These are phyloP conservation scores for Carcharodon carcharias DNA, from an alignment of 2,797 vertebrate genomes.

Conservation along the genomic window DNA sequence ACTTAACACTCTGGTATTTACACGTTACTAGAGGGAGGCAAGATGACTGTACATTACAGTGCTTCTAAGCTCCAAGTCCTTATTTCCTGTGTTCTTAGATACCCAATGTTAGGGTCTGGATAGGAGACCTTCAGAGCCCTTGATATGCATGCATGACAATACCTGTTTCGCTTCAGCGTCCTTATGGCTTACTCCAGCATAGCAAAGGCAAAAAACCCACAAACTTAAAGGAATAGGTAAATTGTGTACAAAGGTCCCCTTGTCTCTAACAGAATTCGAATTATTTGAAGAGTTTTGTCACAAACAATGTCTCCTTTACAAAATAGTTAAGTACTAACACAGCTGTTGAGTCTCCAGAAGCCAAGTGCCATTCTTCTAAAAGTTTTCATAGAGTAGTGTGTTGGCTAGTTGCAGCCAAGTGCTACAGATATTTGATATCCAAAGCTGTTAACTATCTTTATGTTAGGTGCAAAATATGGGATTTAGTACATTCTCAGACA, in stretches of 20 bases:
- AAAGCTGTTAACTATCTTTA: not conserved
- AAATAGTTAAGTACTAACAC: not conserved
- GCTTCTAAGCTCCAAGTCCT: not conserved
- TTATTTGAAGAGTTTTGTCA: not conserved
- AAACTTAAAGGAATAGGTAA: conserved; percentile 7
- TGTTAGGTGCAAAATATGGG: not conserved
- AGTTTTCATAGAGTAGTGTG: not conserved
- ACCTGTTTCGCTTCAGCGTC: not conserved
- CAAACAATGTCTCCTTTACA: not conserved
- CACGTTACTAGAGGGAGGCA: not conserved
- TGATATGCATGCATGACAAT: not conserved
- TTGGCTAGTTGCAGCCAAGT: not conserved
- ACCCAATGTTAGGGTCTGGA: not conserved
- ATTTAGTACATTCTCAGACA: not conserved
- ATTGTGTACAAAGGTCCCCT: not conserved
- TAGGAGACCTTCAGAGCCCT: not conserved
- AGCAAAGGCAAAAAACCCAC: not conserved
- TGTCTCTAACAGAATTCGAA: not conserved
- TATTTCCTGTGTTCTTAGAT: not conserved
- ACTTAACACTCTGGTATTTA: not conserved
- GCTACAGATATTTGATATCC: conserved; percentile 10
- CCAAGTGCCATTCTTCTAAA: not conserved
- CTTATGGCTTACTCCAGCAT: not conserved
- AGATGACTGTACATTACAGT: not conserved
- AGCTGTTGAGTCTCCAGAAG: not conserved